A percentile compares a stretch with the other conserved stretches of the same genome.
Conservation (phyloP, 37 sponge, comb jelly and placozoan species). For the Hormiphora californensis region DNA sequence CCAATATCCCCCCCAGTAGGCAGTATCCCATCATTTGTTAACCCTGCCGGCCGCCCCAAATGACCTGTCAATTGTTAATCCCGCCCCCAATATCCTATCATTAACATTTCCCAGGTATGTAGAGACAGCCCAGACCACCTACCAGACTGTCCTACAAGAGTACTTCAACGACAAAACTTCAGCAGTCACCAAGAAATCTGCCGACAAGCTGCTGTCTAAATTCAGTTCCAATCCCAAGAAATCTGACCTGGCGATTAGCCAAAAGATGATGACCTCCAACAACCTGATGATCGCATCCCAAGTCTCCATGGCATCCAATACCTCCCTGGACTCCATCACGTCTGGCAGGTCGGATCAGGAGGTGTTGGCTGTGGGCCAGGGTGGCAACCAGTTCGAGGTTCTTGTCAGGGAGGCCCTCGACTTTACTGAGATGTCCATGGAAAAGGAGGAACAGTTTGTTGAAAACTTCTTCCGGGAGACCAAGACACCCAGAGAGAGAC, state of each 20-base stretch:
- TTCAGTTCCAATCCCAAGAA: not conserved
- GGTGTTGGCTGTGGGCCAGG: not conserved
- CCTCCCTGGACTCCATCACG: constrained; percentile 15
- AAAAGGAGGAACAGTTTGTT: constrained; percentile 23
- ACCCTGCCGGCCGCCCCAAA: too few species aligned
- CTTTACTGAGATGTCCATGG: constrained; percentile 51
- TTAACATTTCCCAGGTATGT: too few species aligned
- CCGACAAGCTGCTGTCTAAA: constrained; percentile 48
- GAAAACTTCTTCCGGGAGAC: constrained; percentile 12
- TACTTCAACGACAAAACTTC: constrained; percentile 27
- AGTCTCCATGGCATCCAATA: not conserved
- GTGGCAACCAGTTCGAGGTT: constrained; percentile 5
- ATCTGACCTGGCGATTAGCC: constrained; percentile 23
- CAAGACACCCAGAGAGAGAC: not conserved
- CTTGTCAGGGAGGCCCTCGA: constrained; percentile 27
- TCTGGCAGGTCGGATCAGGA: constrained; percentile 1
- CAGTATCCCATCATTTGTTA: too few species aligned
- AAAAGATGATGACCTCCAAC: not conserved
- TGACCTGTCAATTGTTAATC: too few species aligned
- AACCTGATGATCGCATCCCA: not conserved
- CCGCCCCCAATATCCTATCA: too few species aligned
- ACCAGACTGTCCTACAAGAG: constrained; percentile 26
- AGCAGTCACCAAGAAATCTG: not conserved
- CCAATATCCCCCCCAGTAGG: too few species aligned
- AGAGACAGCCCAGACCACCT: constrained; percentile 20